Percentiles rank a stretch among this genome's conserved stretches.
These are phyloP conservation scores for Conger conger DNA, from an alignment of 2,113 vertebrate species.

Conservation along the genomic window DNA sequence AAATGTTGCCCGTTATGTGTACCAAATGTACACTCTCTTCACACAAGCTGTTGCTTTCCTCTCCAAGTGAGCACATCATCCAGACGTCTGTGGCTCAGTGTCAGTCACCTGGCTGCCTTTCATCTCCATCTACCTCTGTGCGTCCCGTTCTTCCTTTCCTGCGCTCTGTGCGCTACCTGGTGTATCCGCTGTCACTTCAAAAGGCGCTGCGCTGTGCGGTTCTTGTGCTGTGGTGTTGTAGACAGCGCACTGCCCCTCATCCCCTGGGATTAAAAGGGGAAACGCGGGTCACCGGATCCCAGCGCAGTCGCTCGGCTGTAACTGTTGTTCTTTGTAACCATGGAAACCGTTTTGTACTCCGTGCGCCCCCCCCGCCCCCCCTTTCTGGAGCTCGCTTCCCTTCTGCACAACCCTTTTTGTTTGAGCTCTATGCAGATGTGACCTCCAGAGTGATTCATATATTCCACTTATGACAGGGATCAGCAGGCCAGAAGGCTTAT, in stretches of 20 bases:
- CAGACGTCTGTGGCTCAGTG: slow-evolving; percentile 16
- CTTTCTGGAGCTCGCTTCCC: slow-evolving; percentile 38
- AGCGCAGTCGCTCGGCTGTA: slow-evolving; percentile 30
- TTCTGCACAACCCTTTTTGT: slow-evolving; percentile 48
- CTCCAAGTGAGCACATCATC: neutral
- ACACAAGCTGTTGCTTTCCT: slow-evolving; percentile 26
- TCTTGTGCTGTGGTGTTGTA: neutral
- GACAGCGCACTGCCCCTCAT: neutral
- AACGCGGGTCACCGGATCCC: slow-evolving; percentile 30
- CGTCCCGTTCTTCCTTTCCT: neutral
- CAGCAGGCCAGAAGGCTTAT: neutral
- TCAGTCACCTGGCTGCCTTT: slow-evolving; percentile 27
- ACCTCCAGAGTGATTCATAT: slow-evolving; percentile 41
- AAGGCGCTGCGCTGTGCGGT: too few relatives aligned
- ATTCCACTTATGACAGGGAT: slow-evolving; percentile 20
- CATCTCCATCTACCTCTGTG: neutral
- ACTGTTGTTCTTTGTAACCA: slow-evolving; percentile 46
- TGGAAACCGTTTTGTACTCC: slow-evolving; percentile 45
- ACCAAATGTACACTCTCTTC: slow-evolving; percentile 22
- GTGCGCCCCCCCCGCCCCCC: neutral
- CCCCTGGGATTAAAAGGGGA: slow-evolving; percentile 30
- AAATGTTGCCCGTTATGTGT: too few relatives aligned
- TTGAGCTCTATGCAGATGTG: slow-evolving; percentile 43
- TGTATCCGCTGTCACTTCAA: neutral
- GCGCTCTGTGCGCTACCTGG: neutral